Evolutionary conservation across 2,888 invertebrate species (phyloP).

Genomic region (Hypena proboscidalis): DNA sequence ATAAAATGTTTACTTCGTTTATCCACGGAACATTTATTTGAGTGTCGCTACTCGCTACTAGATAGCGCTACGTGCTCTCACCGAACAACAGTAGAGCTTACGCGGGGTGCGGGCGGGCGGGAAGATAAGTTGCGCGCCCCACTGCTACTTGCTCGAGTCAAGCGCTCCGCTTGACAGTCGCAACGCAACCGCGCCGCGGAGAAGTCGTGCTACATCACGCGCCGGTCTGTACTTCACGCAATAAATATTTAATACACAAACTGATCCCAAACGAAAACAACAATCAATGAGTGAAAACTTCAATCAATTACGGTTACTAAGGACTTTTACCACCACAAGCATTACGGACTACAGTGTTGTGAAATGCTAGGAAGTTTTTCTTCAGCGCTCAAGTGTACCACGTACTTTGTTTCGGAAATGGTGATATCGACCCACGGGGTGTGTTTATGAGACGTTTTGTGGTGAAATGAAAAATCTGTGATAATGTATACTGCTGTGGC

Average conservation of each 20-base stretch:
- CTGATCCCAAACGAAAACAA: conserved; percentile 59
- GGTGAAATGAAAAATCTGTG: conserved; percentile 84
- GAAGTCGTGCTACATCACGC: conserved; percentile 64
- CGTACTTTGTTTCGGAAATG: conserved; percentile 85
- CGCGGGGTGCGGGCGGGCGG: conserved; percentile 58
- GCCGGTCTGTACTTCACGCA: conserved; percentile 71
- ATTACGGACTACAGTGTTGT: conserved; percentile 74
- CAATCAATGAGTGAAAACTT: conserved; percentile 62
- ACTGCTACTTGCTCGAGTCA: conserved; percentile 74
- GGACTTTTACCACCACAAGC: conserved; percentile 49
- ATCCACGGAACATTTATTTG: conserved; percentile 28
- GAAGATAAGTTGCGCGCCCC: conserved; percentile 72
- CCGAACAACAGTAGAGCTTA: conserved; percentile 55
- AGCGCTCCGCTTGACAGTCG: conserved; percentile 76
- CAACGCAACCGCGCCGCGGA: conserved; percentile 74
- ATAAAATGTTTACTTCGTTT: no score
- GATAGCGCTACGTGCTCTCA: conserved; percentile 62
- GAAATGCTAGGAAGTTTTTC: conserved; percentile 81
- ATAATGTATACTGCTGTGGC: conserved; percentile 78
- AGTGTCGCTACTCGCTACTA: conserved; percentile 59
- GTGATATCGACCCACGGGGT: conserved; percentile 84
- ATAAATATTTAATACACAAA: conserved; percentile 78
- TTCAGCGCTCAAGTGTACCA: conserved; percentile 71
- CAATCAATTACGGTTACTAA: conserved; percentile 40
- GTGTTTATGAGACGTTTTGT: conserved; percentile 83